Base-by-base conservation (phyloP, 2,113 vertebrate species). In the Thamnaconus septentrionalis region DNA sequence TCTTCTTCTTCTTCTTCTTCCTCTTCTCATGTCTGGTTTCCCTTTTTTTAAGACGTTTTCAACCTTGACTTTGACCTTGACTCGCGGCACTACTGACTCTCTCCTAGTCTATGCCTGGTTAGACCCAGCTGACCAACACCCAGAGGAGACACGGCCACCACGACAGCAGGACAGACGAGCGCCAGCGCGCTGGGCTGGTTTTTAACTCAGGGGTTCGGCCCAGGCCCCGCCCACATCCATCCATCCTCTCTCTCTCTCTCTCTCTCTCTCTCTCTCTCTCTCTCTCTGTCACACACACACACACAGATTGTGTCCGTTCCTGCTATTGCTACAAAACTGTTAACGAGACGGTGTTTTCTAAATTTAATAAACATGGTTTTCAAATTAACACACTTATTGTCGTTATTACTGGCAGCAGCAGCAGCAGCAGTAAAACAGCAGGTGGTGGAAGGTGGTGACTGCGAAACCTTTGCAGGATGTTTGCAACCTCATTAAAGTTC, bases 291-390 rank as follows among this genome's bases (percentile, higher is more conserved):
- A 9, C 39, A 39, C 31, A 39, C 31, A 9, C 48, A 50, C 48
- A 8, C 68, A 85, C 81, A 77, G 85, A 83, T 89, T 89, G 78
- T 87, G 66, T 85, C 84, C 67, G 89, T 88, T 91, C 89, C 91
- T 90, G 90, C 90, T 86, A 78, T 91, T 91, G 89, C 78, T 92
- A 90, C 85, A 81, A 90, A 89, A 89, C 90, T 89, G 85, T 91
- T 90, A 88, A 88, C 74, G 75, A 88, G 88, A 91, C 88, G 78
- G 81, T 92, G 90, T 93, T 93, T 93, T 93, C 83, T 93, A 93
- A 92, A 92, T 93, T 93, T 92, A 93, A 92, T 92, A 92, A 93
- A 92, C 64, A 83, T 82, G 73, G 82, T 92, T 92, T 93, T 92
- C 81, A 90, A 84, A 87, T 75, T 90, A 89, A 49, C 18, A 48